Evolutionary conservation across 1,140 invertebrate genomes (phyloP).

Genomic region (Bombyx mandarina): DNA sequence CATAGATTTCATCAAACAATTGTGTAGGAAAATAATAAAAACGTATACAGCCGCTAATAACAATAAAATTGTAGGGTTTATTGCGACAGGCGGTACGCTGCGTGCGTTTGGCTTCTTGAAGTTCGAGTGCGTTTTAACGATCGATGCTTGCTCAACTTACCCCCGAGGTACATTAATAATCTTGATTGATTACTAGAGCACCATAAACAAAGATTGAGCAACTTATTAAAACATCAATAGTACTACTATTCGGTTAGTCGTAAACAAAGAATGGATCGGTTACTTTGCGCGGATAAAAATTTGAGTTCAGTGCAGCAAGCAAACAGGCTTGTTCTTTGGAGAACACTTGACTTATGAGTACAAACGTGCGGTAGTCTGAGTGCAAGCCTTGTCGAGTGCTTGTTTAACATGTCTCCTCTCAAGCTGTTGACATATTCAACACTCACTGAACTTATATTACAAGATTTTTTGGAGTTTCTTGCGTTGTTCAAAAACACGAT

Average conservation of each 20-base stretch:
- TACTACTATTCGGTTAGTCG: too few species aligned
- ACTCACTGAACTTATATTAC: too few species aligned
- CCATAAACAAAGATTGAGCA: too few species aligned
- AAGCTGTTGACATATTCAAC: neutral
- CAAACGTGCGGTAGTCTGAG: slow-evolving; percentile 5
- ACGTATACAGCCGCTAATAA: slow-evolving; percentile 28
- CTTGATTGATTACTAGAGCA: too few species aligned
- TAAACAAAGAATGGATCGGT: too few species aligned
- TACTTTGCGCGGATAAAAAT: too few species aligned
- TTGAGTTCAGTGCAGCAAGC: too few species aligned
- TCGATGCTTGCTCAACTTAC: slow-evolving; percentile 3
- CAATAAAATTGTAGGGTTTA: slow-evolving; percentile 45
- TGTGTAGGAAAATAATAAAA: slow-evolving; percentile 21
- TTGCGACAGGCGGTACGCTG: slow-evolving; percentile 23
- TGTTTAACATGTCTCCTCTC: slow-evolving; percentile 13
- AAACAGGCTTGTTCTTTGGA: too few species aligned
- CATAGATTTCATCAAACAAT: too few species aligned
- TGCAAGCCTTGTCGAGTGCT: slow-evolving; percentile 7
- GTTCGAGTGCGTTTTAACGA: slow-evolving; percentile 8
- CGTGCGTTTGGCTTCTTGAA: slow-evolving; percentile 4
- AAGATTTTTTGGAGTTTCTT: too few species aligned
- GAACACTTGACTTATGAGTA: neutral
- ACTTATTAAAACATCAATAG: too few species aligned
- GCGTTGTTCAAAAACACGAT: too few species aligned
- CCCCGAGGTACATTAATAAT: neutral